Evolutionary conservation across 2,888 invertebrate genomes (phyloP).

Genomic region (Smittia sp.): DNA sequence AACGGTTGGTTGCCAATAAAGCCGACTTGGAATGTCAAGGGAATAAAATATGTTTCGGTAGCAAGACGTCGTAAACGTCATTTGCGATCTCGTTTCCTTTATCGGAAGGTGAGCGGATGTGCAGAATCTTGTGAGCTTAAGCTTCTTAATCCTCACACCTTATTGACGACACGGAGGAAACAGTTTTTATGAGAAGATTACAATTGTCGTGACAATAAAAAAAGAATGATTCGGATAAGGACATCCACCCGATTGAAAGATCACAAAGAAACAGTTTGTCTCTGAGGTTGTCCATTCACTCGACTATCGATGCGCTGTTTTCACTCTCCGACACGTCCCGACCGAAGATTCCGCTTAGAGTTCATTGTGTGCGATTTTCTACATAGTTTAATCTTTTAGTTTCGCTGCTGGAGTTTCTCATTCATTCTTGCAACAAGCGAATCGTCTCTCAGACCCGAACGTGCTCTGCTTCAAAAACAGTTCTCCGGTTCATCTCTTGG

Average conservation of each 20-base stretch:
- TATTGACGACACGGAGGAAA: not conserved
- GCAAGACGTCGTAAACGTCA: not conserved
- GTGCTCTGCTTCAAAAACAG: constrained; percentile 35
- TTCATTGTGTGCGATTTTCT: constrained; percentile 21
- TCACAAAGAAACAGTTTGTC: constrained; percentile 28
- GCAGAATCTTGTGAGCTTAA: constrained; percentile 34
- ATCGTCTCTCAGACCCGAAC: not conserved
- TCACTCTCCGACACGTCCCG: not conserved
- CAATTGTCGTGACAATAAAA: constrained; percentile 4
- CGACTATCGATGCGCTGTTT: not conserved
- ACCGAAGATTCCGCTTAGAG: not conserved
- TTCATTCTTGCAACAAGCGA: not conserved
- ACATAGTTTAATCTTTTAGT: constrained; percentile 37
- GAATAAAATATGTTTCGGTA: not conserved
- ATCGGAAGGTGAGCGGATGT: constrained; percentile 24
- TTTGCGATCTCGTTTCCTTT: not conserved
- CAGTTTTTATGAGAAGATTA: not conserved
- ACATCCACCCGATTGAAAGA: constrained; percentile 34
- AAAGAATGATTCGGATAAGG: constrained; percentile 13
- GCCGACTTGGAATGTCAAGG: too few relatives aligned
- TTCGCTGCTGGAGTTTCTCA: not conserved
- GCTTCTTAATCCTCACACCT: constrained; percentile 32
- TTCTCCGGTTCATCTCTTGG: not conserved
- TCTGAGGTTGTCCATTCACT: not conserved
- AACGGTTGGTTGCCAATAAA: constrained; percentile 23